phyloP scores from a whole-genome alignment of 1,140 invertebrate genomes.

The Oryzaephilus surinamensis region DNA sequence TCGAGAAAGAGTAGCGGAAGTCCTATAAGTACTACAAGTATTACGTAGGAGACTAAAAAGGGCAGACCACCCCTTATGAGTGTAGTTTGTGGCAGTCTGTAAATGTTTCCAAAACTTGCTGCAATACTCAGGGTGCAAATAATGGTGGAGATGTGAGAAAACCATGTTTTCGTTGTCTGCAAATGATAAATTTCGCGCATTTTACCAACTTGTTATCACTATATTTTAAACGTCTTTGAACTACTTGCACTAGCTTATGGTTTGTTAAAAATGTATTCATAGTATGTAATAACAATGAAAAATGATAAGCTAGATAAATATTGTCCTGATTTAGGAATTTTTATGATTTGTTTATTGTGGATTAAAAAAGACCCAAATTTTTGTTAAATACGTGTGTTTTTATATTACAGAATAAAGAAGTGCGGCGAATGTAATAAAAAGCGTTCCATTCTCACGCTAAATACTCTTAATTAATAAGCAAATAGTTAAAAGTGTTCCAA shows the following conservation, averaged over 20 bases:
- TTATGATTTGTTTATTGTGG: too few relatives aligned
- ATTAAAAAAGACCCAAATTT: too few relatives aligned
- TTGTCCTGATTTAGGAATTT: too few relatives aligned
- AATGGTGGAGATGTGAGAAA: slow-evolving; percentile 28
- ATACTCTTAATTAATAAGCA: too few relatives aligned
- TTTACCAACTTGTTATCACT: too few relatives aligned
- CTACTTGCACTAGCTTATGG: background rate
- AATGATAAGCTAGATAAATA: too few relatives aligned
- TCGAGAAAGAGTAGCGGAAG: slow-evolving; percentile 67
- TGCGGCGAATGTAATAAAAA: too few relatives aligned
- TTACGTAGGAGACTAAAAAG: slow-evolving; percentile 56
- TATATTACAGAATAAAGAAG: too few relatives aligned
- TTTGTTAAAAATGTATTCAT: background rate
- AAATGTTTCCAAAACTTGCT: slow-evolving; percentile 40
- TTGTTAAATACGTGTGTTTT: too few relatives aligned
- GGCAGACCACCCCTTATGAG: slow-evolving; percentile 45
- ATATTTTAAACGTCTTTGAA: too few relatives aligned
- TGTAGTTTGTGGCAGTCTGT: slow-evolving; percentile 42
- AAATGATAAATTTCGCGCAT: slow-evolving; percentile 16
- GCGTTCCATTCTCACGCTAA: too few relatives aligned
- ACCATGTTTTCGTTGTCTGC: slow-evolving; percentile 34
- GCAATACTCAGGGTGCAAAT: slow-evolving; percentile 42
- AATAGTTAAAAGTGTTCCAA: too few relatives aligned
- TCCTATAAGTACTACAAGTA: slow-evolving; percentile 51
- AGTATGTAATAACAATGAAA: background rate